Conservation (phyloP, 2,113 vertebrate genomes). For the Telmatochromis brachygnathus region DNA sequence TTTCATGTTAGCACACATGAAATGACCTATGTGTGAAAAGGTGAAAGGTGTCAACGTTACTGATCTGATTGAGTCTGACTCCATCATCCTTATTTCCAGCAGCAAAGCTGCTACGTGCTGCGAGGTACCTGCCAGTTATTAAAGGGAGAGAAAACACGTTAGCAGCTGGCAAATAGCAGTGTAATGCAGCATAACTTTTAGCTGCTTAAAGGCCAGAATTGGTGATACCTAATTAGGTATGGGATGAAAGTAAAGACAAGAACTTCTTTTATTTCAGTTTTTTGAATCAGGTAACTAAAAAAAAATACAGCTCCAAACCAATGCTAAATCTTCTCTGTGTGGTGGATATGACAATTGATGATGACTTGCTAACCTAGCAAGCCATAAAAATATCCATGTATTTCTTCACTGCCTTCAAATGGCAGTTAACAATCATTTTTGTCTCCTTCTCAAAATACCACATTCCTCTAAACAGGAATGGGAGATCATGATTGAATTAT, state of each 20-base stretch:
- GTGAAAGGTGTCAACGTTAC: background rate
- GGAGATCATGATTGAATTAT: background rate
- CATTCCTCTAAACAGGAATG: background rate
- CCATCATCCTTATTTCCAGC: background rate
- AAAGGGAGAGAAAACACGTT: background rate
- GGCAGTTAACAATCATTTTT: background rate
- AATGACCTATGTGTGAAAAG: background rate
- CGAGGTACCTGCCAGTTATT: background rate
- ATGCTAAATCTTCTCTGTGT: background rate
- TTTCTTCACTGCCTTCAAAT: background rate
- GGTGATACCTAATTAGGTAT: background rate
- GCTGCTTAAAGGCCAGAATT: background rate
- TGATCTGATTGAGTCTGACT: background rate
- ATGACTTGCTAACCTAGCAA: background rate
- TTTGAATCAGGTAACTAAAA: background rate
- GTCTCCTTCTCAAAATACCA: background rate
- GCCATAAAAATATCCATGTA: background rate
- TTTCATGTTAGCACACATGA: background rate
- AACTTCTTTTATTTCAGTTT: background rate
- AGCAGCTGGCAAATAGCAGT: background rate
- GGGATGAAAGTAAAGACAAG: background rate
- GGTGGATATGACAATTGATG: background rate
- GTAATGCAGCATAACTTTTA: background rate
- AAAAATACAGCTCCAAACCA: background rate
- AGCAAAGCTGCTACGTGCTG: background rate